Conservation (phyloP, 2,113 vertebrate genomes). For the Zingel zingel region DNA sequence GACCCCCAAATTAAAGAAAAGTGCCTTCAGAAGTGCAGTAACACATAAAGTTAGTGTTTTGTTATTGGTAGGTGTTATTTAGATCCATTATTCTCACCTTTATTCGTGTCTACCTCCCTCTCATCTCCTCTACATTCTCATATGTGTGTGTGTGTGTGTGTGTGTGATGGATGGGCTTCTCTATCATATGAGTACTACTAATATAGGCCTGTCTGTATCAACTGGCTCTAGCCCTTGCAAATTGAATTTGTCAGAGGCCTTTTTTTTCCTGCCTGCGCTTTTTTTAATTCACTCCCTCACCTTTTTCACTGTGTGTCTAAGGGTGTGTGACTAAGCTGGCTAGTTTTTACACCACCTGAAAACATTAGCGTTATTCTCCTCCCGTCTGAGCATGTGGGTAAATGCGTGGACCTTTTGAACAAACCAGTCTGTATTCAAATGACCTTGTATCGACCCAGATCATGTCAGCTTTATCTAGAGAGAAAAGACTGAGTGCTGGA, state of each 20-base stretch:
- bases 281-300: constrained; percentile 44
- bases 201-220: constrained; percentile 72
- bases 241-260: constrained; percentile 74
- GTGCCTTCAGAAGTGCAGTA: neutral
- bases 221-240: constrained; percentile 63
- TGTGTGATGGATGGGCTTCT: constrained; percentile 70
- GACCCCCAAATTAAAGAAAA: neutral
- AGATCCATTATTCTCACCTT: constrained; percentile 47
- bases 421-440: constrained; percentile 44
- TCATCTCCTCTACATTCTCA: constrained; percentile 47
- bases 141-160: constrained; percentile 48
- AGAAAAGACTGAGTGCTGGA: constrained; percentile 27
- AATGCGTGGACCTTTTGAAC: constrained; percentile 17
- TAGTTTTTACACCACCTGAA: constrained; percentile 50
- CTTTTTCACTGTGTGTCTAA: constrained; percentile 42
- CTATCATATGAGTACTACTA: constrained; percentile 78
- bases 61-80: constrained; percentile 30
- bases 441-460: constrained; percentile 28
- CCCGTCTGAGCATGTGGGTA: neutral
- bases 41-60: constrained; percentile 17
- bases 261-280: constrained; percentile 29
- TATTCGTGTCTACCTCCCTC: constrained; percentile 36
- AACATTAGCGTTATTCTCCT: constrained; percentile 22
- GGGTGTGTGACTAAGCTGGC: constrained; percentile 34
- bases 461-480: constrained; percentile 24